A percentile compares a stretch with the other conserved stretches of the same genome.
phyloP scores from a whole-genome alignment of 2,113 vertebrate species.

The Grammomys dolichurus region DNA sequence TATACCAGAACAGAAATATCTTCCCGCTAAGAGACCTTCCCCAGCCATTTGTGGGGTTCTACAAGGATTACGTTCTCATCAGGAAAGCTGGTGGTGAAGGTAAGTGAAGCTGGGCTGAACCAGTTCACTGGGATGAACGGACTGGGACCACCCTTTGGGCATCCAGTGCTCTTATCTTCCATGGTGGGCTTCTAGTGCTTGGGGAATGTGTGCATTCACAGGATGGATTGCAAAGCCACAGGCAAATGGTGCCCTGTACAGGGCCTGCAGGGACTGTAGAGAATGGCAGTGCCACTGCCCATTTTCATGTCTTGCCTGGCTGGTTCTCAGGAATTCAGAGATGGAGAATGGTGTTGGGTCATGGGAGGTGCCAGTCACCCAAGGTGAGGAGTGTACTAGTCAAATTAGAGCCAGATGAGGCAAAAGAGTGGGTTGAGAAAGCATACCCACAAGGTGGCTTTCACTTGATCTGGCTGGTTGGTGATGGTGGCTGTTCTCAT shows the following conservation, averaged over 20 bases:
- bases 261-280: neutral
- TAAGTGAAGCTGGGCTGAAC: no score
- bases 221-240: neutral
- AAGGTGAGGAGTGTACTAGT: neutral
- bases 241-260: neutral
- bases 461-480: neutral
- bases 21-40: neutral
- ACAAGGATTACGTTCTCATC: neutral
- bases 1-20: neutral
- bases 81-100: neutral
- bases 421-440: neutral
- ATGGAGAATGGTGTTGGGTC: neutral
- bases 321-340: conserved; percentile 21
- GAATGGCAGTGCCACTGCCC: neutral
- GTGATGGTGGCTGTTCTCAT: neutral
- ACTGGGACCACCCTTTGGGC: neutral
- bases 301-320: neutral
- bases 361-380: neutral
- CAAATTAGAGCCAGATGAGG: neutral
- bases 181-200: neutral
- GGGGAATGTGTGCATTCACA: neutral
- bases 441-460: neutral
- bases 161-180: neutral
- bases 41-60: neutral
- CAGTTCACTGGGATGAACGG: no score